These are phyloP conservation scores for Rhinoderma darwinii DNA, from an alignment of 2,113 vertebrate species.

Conservation along the genomic window DNA sequence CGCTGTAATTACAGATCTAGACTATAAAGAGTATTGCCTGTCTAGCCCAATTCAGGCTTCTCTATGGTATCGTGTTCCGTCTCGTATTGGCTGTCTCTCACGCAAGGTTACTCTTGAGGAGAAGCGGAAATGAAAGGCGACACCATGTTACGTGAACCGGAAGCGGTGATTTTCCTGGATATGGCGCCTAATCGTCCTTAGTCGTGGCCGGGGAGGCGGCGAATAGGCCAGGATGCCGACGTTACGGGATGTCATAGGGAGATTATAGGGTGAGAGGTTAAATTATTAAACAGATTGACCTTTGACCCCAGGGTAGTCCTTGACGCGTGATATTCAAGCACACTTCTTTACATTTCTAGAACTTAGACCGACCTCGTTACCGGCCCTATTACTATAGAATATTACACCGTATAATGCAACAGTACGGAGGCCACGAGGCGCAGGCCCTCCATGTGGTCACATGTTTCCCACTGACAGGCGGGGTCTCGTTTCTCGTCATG, in stretches of 20 bases:
- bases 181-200: conserved; percentile 58
- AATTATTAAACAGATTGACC: neutral
- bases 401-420: too few relatives aligned
- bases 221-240: conserved; percentile 32
- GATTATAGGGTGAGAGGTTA: neutral
- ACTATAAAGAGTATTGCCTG: neutral
- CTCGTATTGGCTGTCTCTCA: neutral
- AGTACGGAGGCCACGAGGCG: too few relatives aligned
- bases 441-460: too few relatives aligned
- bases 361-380: too few relatives aligned
- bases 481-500: too few relatives aligned
- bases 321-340: neutral
- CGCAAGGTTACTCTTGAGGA: neutral
- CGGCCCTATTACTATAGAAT: too few relatives aligned
- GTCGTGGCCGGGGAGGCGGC: neutral
- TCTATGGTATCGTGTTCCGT: conserved; percentile 15
- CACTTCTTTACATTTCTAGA: too few relatives aligned
- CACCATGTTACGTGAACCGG: conserved; percentile 64
- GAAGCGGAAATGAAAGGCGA: conserved; percentile 7
- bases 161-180: conserved; percentile 60
- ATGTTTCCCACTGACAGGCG: too few relatives aligned
- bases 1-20: neutral
- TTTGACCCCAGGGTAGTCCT: neutral
- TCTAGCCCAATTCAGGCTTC: neutral
- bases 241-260: neutral